phyloP scores from a whole-genome alignment of 2,797 vertebrate species.

The Leuciscus waleckii region DNA sequence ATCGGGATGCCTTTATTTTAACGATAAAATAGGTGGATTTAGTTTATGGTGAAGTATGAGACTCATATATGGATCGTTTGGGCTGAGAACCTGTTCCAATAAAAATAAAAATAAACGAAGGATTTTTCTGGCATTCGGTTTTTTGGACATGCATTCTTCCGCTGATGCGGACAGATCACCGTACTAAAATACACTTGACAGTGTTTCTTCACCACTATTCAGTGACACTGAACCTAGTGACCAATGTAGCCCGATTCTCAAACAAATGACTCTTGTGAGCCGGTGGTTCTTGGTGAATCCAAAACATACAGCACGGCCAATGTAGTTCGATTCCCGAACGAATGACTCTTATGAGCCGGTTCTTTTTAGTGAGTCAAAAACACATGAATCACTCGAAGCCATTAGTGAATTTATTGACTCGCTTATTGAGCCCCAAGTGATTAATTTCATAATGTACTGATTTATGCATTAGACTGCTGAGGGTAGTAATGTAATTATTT shows the following conservation, averaged over 20 bases:
- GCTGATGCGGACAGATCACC: not conserved
- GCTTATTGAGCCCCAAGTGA: not conserved
- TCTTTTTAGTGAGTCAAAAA: not conserved
- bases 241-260: not conserved
- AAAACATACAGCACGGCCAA: not conserved
- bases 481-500: not conserved
- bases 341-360: not conserved
- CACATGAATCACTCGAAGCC: not conserved
- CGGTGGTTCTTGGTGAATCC: not conserved
- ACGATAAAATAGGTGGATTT: not conserved
- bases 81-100: not conserved
- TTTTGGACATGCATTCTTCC: not conserved
- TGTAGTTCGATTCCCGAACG: not conserved
- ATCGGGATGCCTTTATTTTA: not conserved
- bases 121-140: not conserved
- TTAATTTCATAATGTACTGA: not conserved
- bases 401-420: not conserved
- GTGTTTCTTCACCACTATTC: not conserved
- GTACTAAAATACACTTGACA: slow-evolving; percentile 1
- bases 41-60: not conserved
- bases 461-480: not conserved
- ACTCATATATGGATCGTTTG: not conserved
- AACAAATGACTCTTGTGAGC: slow-evolving; percentile 14
- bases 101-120: not conserved
- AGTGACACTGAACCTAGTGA: not conserved